A percentile compares a stretch with the other conserved stretches of the same genome.
phyloP scores from a whole-genome alignment of 2,888 invertebrate genomes.

The Julus scanicus region DNA sequence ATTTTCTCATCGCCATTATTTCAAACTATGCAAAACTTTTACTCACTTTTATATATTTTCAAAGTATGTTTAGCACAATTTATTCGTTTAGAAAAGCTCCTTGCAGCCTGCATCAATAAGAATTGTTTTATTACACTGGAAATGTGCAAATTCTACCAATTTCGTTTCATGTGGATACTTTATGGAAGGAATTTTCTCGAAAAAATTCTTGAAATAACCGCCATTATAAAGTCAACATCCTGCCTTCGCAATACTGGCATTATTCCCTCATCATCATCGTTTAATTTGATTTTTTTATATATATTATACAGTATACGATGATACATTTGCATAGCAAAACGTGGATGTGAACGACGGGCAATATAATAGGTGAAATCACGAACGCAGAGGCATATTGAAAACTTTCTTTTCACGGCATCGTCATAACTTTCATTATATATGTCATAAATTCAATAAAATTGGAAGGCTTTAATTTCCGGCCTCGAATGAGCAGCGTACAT shows the following conservation, averaged over 20 bases:
- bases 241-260: not conserved
- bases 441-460: constrained; percentile 32
- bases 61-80: not conserved
- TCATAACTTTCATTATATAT: constrained; percentile 37
- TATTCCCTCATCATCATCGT: not conserved
- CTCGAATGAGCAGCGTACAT: not conserved
- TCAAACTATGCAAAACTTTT: too few species aligned
- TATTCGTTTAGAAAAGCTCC: not conserved
- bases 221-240: not conserved
- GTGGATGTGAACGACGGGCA: not conserved
- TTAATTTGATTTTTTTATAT: constrained; percentile 16
- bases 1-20: too few species aligned
- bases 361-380: not conserved
- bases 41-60: not conserved
- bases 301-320: not conserved
- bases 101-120: not conserved
- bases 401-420: not conserved
- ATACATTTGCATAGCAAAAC: not conserved
- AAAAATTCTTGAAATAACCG: not conserved
- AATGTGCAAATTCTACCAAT: not conserved
- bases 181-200: not conserved
- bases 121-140: too few species aligned
- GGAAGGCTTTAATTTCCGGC: constrained; percentile 45
- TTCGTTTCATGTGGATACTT: not conserved
- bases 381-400: not conserved